These are phyloP conservation scores for roundworm (Caenorhabditis elegans) DNA, from an alignment of 1,140 invertebrate genomes.

Conservation along the genomic window WBcel235 BX284606.5:2681501-2682000, in stretches of 20 bases:
- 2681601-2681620: too few species aligned
- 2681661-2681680: neutral
- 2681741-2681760: neutral
- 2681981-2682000: conserved; percentile 18
- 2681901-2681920: neutral
- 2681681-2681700: conserved; percentile 17
- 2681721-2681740: conserved; percentile 24
- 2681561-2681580: too few species aligned
- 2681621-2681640: neutral
- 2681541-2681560: too few species aligned
- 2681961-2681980: neutral
- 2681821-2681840: conserved; percentile 30
- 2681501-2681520: too few species aligned
- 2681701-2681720: conserved; percentile 21
- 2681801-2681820: conserved; percentile 26
- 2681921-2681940: neutral
- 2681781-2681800: conserved; percentile 14
- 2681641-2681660: neutral
- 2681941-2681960: conserved; percentile 5
- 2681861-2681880: neutral
- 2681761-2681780: neutral
- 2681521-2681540: too few species aligned
- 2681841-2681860: conserved; percentile 33
- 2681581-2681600: too few species aligned
- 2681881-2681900: neutral